Base-by-base conservation (phyloP, 2,888 invertebrate species). In the Tiliacea citrago region DNA sequence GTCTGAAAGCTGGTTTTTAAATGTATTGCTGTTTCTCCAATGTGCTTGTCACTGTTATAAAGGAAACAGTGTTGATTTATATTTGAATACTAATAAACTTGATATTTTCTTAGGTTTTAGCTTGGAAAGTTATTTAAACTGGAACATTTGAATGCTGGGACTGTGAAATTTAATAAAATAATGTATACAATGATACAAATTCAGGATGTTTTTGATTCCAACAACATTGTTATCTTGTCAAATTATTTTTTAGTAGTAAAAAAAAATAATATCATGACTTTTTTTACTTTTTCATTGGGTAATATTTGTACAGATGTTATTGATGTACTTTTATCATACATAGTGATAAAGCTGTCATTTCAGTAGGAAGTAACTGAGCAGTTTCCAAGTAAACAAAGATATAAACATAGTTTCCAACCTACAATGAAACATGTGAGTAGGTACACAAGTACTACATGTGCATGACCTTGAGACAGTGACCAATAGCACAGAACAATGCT, bases 391-490 rank as follows among this genome's bases (percentile, higher is more conserved):
- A 77, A 83, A 82, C 65, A 83, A 75, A 72, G 63, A 70, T 69
- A 69, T 75, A 77, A 75, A 73, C 66, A 61, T 67, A 69, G 42
- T 72, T 51, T 73, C 49, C 73, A 82, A 74, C 75, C 47, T 73
- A 58, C 47, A 71, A 55, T 70, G n/a, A 51, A 49, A 77, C 71
- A 80, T 75, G 66, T 77, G 74, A 80, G 75, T 75, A 82, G 75
- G 67, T 60, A 86, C 57, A 79, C 70, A 69, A 75, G 58, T 51
- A 71, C 51, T 47, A 76, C 72, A 68, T 65, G 61, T 77, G 63
- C n/a, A 35, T 84, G 88, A 87, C 87, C 87, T 88, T 88, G 88
- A 81, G 73, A 65, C 58, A 42, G 55, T 78, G 45, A 55, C 62
- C 74, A 83, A 69, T 55, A 65, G 73, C 51, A 73, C 69, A 70